Base-by-base conservation (phyloP, 92 coral and sea anemone species). In the Metridium senile region DNA sequence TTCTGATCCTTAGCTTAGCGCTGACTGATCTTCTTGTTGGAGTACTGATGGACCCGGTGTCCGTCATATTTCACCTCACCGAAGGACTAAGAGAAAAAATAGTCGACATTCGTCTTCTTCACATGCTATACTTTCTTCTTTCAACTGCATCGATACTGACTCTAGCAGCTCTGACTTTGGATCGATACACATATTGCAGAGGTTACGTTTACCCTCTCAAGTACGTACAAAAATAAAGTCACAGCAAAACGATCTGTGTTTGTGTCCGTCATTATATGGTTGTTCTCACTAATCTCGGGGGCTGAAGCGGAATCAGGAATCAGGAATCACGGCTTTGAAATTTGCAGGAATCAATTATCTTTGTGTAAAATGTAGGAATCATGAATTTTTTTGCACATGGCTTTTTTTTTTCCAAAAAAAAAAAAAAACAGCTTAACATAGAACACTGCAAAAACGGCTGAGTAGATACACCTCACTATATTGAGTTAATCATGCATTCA, bases 11-110 rank as follows among this genome's bases (percentile, higher is more conserved):
- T 18, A 88, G 93, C 70, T 81, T 94, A 21, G 94, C 97, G 1
- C 74, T 84, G 9, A 88, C 98, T 20, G 98, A 94, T 31, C 70
- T 94, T n/a, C 52, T 88, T 0, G 97, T 94, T 7, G 98, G 98
- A 28, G 43, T 68, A 11, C 16, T 91, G 33, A 86, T 92, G 87
- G 97, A 94, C 57, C 90, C 98, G 4, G 74, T 94, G 13, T 83
- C 97, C 0, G 84, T 83, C n/a, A 80, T 84, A 3, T 91, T 80
- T 70, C 97, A 94, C 71, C 26, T 86, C 58, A 70, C 83, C 28
- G 97, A 93, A 62, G 97, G 82, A 9, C 86, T 88, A 28, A 77
- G 79, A 51, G 64, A 84, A 0, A 19, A 54, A 54, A 45, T 78
- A 46, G 89, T 91, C 11, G 75, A 83, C 28, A 86, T 84, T 58